A percentile compares a stretch with the other conserved stretches of the same genome.
Evolutionary conservation across 2,888 invertebrate species (phyloP).

Genomic region (Troides oblongomaculatus): DNA sequence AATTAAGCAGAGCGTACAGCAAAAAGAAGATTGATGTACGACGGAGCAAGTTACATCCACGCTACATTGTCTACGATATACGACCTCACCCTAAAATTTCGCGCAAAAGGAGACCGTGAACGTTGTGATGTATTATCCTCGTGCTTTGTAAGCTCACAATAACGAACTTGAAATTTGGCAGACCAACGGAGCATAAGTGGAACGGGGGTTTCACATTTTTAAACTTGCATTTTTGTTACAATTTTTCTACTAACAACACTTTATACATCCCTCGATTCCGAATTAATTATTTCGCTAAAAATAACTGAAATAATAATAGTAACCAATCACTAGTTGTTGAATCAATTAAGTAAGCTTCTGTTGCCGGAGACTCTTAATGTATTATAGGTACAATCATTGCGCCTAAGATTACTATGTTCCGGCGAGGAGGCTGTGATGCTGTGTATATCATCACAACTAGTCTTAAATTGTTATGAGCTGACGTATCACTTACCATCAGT

Average conservation of each 20-base stretch:
- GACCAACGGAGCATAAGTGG: slow-evolving; percentile 9
- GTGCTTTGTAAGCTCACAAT: slow-evolving; percentile 20
- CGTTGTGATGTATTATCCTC: slow-evolving; percentile 18
- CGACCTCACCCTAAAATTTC: slow-evolving; percentile 25
- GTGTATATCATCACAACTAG: too few species aligned
- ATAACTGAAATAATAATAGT: background rate
- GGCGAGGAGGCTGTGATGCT: too few species aligned
- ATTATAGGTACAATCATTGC: too few species aligned
- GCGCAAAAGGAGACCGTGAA: slow-evolving; percentile 16
- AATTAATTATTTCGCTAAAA: background rate
- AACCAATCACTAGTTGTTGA: too few species aligned
- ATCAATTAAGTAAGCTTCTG: too few species aligned
- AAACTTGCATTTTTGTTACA: background rate
- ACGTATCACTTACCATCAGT: too few species aligned
- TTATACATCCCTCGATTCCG: background rate
- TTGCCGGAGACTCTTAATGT: too few species aligned
- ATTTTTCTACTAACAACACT: background rate
- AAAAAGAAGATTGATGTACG: slow-evolving; percentile 10
- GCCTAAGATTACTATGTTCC: too few species aligned
- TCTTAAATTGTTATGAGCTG: too few species aligned
- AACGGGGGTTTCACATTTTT: slow-evolving; percentile 1
- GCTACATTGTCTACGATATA: slow-evolving; percentile 25
- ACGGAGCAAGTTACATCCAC: slow-evolving; percentile 11
- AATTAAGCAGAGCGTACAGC: slow-evolving; percentile 9
- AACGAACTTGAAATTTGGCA: slow-evolving; percentile 24